phyloP scores from a whole-genome alignment of 2,797 vertebrate genomes.

The Hypotaenidia okinawae region DNA sequence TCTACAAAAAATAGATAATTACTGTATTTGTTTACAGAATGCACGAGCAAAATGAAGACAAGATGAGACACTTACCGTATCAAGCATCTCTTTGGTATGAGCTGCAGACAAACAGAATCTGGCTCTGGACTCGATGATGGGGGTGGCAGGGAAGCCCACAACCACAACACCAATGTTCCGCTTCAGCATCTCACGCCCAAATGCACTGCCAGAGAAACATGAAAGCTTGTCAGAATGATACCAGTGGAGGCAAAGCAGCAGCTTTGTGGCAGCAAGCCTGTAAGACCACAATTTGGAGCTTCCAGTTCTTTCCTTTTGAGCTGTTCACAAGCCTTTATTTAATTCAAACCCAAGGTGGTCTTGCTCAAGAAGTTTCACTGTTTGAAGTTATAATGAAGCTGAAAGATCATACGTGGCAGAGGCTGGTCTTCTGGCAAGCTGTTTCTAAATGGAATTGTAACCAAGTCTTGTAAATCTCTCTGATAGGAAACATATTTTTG shows the following conservation, averaged over 20 bases:
- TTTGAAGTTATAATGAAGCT: slow-evolving; percentile 49
- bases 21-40: neutral
- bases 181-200: slow-evolving; percentile 96
- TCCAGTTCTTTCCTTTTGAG: neutral
- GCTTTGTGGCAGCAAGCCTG: neutral
- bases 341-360: slow-evolving; percentile 14
- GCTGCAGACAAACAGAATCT: slow-evolving; percentile 95
- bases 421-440: neutral
- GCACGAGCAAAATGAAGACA: neutral
- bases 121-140: slow-evolving; percentile 96
- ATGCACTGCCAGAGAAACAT: slow-evolving; percentile 81
- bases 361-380: slow-evolving; percentile 41
- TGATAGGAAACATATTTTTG: slow-evolving; percentile 5
- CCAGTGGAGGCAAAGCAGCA: neutral
- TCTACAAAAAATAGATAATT: neutral
- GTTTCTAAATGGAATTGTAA: slow-evolving; percentile 43
- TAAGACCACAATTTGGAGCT: neutral
- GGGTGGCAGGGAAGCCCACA: slow-evolving; percentile 96
- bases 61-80: slow-evolving; percentile 83
- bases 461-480: slow-evolving; percentile 13
- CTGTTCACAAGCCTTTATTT: slow-evolving; percentile 6
- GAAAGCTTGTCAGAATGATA: neutral
- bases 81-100: slow-evolving; percentile 93
- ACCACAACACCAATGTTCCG: slow-evolving; percentile 94
- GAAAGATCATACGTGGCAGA: slow-evolving; percentile 25